Conservation (phyloP, 1,140 invertebrate genomes). For the Trissolcus basalis region DNA sequence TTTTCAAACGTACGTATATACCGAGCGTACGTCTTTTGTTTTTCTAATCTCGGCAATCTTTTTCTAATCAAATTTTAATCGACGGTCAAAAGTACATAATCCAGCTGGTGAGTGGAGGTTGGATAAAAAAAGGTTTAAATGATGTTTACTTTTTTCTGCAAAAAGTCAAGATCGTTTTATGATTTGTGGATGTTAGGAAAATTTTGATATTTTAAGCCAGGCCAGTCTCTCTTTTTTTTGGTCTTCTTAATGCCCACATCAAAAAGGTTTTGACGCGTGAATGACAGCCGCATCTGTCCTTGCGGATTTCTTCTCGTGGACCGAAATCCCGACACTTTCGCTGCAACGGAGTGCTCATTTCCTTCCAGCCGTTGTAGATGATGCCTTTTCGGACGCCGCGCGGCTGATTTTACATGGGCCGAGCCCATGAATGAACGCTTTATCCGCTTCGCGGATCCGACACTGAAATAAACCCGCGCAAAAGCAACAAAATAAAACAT, state of each 20-base stretch:
- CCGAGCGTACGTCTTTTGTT: background rate
- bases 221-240: slow-evolving; percentile 51
- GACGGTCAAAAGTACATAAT: background rate
- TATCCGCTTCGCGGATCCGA: slow-evolving; percentile 50
- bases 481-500: slow-evolving; percentile 55
- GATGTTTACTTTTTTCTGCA: background rate
- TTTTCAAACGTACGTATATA: slow-evolving; percentile 3
- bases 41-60: background rate
- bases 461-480: slow-evolving; percentile 59
- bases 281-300: slow-evolving; percentile 69
- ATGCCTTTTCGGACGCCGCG: slow-evolving; percentile 52
- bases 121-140: background rate
- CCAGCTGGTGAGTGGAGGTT: too few species aligned
- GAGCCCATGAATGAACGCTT: slow-evolving; percentile 56
- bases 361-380: slow-evolving; percentile 37
- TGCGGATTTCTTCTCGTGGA: slow-evolving; percentile 45
- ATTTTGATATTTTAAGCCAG: slow-evolving; percentile 54
- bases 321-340: slow-evolving; percentile 57
- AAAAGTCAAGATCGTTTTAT: too few species aligned
- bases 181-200: slow-evolving; percentile 21
- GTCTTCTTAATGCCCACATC: slow-evolving; percentile 27
- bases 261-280: slow-evolving; percentile 68
- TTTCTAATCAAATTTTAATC: background rate
- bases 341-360: slow-evolving; percentile 56
- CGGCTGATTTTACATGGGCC: slow-evolving; percentile 51